Evolutionary conservation across 2,797 vertebrate genomes (phyloP), one percentile per base, ranked within the genome.

Genomic region (Telmatherina bonti): DNA sequence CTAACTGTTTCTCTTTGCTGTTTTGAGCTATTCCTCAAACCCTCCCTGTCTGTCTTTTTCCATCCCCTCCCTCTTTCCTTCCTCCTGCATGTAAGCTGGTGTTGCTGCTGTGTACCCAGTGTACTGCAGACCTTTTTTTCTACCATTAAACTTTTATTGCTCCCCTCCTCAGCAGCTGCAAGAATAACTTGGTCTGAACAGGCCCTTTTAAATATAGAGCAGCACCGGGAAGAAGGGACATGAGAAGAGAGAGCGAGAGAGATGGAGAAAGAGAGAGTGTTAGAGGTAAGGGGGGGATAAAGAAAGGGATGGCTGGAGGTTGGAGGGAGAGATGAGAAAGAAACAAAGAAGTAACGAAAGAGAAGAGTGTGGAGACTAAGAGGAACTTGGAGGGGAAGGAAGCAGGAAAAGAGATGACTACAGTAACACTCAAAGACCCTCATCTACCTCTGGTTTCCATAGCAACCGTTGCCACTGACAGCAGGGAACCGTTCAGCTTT

Each of bases 131-230:
- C 86, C 74, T 76, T 70, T 88, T 69, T 90, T 93, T 90, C 87
- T 83, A 76, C 83, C 88, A 94, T 94, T 93, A 94, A 93, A 95
- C 86, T 95, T 95, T 94, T 90, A 95, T 91, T 80, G 61, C 62
- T 84, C 87, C 90, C 88, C 91, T 93, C 89, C 91, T 87, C 79
- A 70, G 88, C 90, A 93, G 89, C 91, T 92, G 88, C 89, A 92
- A 92, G 92, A 93, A 93, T 92, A 94, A 94, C 93, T 94, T 83
- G 49, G 84, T 83, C 89, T 92, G 92, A 93, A 91, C 89, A 91
- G 88, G 78, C 83, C 82, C 68, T 92, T 92, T 93, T 94, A 94
- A 93, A 95, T 93, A 94, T 94, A 93, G 91, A 93, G 90, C 89
- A 89, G 83, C 70, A 69, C 41, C 79, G 81, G 89, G 86, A 85